These are phyloP conservation scores for Desmodus rotundus DNA, from an alignment of 2,113 vertebrate species.

Conservation along the genomic window DNA sequence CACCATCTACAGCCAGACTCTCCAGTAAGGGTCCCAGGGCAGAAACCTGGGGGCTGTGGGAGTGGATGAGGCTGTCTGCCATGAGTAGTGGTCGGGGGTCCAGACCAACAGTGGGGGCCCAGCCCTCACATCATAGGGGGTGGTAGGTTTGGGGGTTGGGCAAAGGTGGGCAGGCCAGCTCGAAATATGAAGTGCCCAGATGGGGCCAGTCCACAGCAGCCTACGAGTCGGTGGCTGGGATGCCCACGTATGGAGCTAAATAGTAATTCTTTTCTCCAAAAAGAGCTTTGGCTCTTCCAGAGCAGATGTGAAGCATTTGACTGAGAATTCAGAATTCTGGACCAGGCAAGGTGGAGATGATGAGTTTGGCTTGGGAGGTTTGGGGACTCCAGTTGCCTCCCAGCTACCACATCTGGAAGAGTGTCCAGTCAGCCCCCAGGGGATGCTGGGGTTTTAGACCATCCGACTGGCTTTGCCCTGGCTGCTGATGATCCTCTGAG, in stretches of 20 bases:
- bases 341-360: not conserved
- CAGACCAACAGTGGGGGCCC: not conserved
- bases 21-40: not conserved
- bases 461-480: not conserved
- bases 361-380: not conserved
- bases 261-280: not conserved
- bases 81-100: not conserved
- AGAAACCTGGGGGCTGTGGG: not conserved
- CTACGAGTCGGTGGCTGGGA: not conserved
- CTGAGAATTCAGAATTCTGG: not conserved
- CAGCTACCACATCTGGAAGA: not conserved
- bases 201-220: not conserved
- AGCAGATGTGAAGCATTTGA: not conserved
- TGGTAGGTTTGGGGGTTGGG: not conserved
- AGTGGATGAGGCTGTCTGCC: not conserved
- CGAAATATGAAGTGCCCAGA: not conserved
- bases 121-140: not conserved
- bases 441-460: not conserved
- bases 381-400: not conserved
- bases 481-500: not conserved
- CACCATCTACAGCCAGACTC: not conserved
- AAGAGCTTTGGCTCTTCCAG: not conserved
- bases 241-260: not conserved
- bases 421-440: not conserved
- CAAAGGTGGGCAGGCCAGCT: not conserved